A percentile compares a stretch with the other conserved stretches of the same genome.
Evolutionary conservation across 2,888 invertebrate species (phyloP).

Genomic region (Agrochola circellaris): DNA sequence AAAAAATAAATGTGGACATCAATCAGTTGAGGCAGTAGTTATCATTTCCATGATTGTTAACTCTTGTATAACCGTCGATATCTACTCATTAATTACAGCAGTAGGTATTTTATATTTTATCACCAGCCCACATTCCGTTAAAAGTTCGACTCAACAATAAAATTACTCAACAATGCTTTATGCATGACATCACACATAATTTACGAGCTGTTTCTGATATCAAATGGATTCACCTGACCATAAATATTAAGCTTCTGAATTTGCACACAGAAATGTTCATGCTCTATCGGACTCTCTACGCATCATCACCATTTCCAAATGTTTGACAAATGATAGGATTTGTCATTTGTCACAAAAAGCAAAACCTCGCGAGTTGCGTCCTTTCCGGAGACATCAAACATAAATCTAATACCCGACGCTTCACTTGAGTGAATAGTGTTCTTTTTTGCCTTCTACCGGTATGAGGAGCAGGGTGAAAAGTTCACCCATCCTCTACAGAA

Average conservation of each 20-base stretch:
- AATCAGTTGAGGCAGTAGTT: no score
- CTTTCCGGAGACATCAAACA: slow-evolving; percentile 24
- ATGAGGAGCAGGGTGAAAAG: no score
- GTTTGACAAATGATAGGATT: slow-evolving; percentile 41
- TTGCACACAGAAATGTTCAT: slow-evolving; percentile 22
- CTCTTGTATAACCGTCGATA: not conserved
- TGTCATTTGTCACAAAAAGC: slow-evolving; percentile 19
- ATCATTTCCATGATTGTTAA: no score
- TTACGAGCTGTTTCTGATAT: slow-evolving; percentile 22
- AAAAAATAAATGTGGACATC: no score
- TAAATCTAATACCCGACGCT: no score
- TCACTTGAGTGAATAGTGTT: no score
- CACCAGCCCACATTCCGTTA: not conserved
- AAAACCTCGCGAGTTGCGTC: slow-evolving; percentile 13
- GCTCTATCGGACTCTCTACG: slow-evolving; percentile 25
- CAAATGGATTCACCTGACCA: slow-evolving; percentile 28
- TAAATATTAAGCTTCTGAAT: slow-evolving; percentile 6
- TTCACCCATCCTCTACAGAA: no score
- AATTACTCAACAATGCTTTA: slow-evolving; percentile 18
- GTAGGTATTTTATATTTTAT: slow-evolving; percentile 13
- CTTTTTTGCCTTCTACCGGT: no score
- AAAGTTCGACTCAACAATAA: slow-evolving; percentile 22
- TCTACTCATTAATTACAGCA: not conserved
- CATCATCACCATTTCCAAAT: slow-evolving; percentile 24
- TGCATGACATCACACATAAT: slow-evolving; percentile 12